Conservation (phyloP, 2,888 invertebrate species). For the Cataglyphis livida region DNA sequence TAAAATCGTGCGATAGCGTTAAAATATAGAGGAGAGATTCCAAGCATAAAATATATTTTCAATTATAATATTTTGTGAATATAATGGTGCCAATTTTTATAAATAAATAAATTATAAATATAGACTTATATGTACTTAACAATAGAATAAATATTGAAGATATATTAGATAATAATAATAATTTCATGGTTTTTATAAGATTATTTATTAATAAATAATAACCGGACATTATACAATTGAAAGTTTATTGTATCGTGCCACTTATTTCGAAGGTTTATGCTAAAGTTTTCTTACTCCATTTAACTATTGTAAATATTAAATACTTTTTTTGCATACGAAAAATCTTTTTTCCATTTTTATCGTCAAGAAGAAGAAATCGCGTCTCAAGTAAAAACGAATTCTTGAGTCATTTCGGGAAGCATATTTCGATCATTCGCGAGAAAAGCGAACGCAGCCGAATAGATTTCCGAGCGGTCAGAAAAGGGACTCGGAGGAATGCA, state of each 20-base stretch:
- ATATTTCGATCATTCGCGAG: slow-evolving; percentile 68
- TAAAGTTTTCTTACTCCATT: background rate
- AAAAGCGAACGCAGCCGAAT: slow-evolving; percentile 69
- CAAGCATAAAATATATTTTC: background rate
- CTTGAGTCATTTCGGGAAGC: slow-evolving; percentile 48
- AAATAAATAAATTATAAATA: background rate
- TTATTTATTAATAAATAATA: background rate
- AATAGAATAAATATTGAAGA: background rate
- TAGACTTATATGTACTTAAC: background rate
- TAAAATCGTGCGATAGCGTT: background rate
- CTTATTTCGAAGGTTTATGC: background rate
- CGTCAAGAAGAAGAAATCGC: slow-evolving; percentile 31
- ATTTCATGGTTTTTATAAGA: background rate
- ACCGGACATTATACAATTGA: background rate
- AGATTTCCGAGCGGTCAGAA: slow-evolving; percentile 69
- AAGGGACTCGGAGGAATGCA: slow-evolving; percentile 75
- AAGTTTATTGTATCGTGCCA: background rate
- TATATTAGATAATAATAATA: background rate
- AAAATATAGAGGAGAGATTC: background rate
- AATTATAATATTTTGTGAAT: background rate
- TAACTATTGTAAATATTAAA: slow-evolving; percentile 15
- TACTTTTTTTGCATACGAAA: background rate
- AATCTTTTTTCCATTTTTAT: background rate
- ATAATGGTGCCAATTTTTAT: background rate
- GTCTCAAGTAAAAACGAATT: slow-evolving; percentile 41